Evolutionary conservation across 2,888 invertebrate species (phyloP).

Genomic region (Gastrophysa polygoni): DNA sequence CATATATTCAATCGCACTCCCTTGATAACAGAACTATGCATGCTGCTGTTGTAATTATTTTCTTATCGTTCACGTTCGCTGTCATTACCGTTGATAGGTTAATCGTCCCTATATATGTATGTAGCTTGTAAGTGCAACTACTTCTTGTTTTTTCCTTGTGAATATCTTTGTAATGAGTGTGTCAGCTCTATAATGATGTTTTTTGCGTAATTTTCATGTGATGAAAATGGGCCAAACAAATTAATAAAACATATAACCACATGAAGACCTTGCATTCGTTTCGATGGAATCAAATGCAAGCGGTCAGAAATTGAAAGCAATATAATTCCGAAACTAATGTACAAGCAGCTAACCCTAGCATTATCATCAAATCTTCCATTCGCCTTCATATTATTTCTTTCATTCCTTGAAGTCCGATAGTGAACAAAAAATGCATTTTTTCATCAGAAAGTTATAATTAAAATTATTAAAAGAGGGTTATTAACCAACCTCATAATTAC

Average conservation of each 20-base stretch:
- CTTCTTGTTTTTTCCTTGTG: background rate
- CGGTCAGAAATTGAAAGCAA: no score
- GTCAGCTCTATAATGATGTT: no score
- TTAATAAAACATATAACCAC: no score
- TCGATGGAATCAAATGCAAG: no score
- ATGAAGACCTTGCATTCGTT: no score
- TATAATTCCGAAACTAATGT: background rate
- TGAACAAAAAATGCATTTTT: background rate
- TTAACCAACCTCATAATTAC: constrained; percentile 31
- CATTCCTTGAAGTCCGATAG: background rate
- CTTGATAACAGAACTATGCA: background rate
- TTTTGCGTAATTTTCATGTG: no score
- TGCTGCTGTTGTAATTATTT: background rate
- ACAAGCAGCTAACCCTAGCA: background rate
- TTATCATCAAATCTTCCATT: background rate
- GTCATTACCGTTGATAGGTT: background rate
- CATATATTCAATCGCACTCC: background rate
- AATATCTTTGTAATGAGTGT: no score
- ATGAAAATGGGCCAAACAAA: no score
- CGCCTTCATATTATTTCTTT: background rate
- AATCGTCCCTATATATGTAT: background rate
- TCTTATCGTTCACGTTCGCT: background rate
- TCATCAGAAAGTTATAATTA: constrained; percentile 24
- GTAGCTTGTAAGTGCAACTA: no score
- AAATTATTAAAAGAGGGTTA: constrained; percentile 23